Evolutionary conservation across 2,888 invertebrate genomes (phyloP), one percentile per base, ranked within the genome.

Genomic region (Rhyacophila evoluta): DNA sequence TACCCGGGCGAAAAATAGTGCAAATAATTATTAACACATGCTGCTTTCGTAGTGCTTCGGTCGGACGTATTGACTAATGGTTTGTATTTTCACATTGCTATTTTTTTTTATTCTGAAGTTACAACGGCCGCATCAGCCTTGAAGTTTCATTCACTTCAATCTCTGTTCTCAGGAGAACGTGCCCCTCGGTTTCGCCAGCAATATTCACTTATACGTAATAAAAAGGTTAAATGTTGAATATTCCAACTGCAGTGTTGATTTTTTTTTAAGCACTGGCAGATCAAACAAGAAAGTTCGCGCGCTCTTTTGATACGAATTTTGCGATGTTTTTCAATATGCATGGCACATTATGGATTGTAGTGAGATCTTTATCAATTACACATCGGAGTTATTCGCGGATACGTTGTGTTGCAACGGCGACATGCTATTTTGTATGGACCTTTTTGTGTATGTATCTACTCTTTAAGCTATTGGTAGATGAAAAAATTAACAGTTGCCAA

Each of bases 1-100:
- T 55, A 55, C 25, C n/a, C n/a, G n/a, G n/a, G 55, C 19, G 25
- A 25, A 55, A 55, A 55, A 2, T 55, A 55, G 55, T 55, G 55
- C 55, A 55, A 55, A 55, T 55, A 55, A 25, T n/a, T n/a, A n/a
- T n/a, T 25, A 25, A 55, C 55, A 8, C 55, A 55, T 55, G 55
- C 55, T 4, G 55, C 55, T 19, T 15, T 10, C 19, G 15, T 55
- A 55, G 55, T 55, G 55, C 25, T 55, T 8, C 55, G 25, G 6
- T 55, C 55, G 0, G 25, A 55, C 5, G 55, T 19, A 55, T 25
- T 19, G 55, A 55, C 55, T 5, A 55, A 75, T 75, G 79, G 79
- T 79, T 79, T 37, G 79, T 79, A 79, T 75, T 72, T 77, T 38
- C 69, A 19, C 28, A 25, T 29, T 6, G 25, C 72, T 76, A 76